These are phyloP conservation scores for Tetraodon nigroviridis DNA, from an alignment of 2,113 vertebrate species.

Conservation along the genomic window DNA sequence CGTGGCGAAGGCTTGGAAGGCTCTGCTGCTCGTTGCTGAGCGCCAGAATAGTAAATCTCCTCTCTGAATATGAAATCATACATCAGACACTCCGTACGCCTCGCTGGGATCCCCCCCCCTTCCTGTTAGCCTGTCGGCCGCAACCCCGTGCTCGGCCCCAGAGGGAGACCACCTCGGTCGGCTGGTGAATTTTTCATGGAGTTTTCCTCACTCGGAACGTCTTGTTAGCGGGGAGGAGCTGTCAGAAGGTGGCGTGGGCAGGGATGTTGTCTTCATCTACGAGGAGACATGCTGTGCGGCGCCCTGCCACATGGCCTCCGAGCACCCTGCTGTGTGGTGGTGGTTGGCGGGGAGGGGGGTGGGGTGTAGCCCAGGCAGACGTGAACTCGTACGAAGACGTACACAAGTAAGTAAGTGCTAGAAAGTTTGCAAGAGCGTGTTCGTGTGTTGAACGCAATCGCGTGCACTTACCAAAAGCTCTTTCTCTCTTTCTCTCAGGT, in stretches of 20 bases:
- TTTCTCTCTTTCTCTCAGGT: background rate
- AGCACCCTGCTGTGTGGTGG: slow-evolving; percentile 26
- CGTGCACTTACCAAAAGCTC: background rate
- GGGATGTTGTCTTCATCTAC: slow-evolving; percentile 53
- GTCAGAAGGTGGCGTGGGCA: slow-evolving; percentile 39
- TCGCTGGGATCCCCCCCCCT: slow-evolving; percentile 44
- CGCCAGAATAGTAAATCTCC: slow-evolving; percentile 51
- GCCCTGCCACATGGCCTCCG: slow-evolving; percentile 31
- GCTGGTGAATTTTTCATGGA: slow-evolving; percentile 58
- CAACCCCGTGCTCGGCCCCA: slow-evolving; percentile 39
- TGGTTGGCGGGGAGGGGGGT: background rate
- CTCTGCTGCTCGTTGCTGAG: slow-evolving; percentile 50
- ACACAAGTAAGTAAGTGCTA: slow-evolving; percentile 10
- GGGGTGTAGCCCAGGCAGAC: slow-evolving; percentile 30
- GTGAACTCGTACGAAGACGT: slow-evolving; percentile 23
- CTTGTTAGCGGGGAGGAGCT: slow-evolving; percentile 33
- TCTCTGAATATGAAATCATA: slow-evolving; percentile 58
- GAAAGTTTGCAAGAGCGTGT: slow-evolving; percentile 9
- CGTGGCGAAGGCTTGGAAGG: slow-evolving; percentile 28
- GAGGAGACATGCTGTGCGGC: slow-evolving; percentile 42
- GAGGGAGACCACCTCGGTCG: slow-evolving; percentile 44
- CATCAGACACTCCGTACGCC: slow-evolving; percentile 47
- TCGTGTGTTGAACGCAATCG: slow-evolving; percentile 6
- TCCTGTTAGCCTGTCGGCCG: slow-evolving; percentile 24
- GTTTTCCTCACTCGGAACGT: slow-evolving; percentile 22